Conservation (phyloP, 2,888 invertebrate species). For the Cantharis flavilabris region DNA sequence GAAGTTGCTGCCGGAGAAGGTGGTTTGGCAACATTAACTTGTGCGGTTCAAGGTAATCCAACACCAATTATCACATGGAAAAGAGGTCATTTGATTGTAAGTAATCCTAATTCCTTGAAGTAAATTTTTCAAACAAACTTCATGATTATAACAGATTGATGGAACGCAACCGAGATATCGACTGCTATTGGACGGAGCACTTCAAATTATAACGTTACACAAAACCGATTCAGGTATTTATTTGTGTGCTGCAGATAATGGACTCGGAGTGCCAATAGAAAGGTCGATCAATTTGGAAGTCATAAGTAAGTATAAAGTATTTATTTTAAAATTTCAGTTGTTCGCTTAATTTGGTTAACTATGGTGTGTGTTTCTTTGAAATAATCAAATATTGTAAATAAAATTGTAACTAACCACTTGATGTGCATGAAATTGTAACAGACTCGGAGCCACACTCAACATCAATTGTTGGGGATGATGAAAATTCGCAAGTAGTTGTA, state of each 20-base stretch:
- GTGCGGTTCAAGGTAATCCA: constrained; percentile 78
- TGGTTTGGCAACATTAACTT: constrained; percentile 72
- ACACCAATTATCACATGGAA: constrained; percentile 79
- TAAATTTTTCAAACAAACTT: not conserved
- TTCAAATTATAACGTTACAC: constrained; percentile 82
- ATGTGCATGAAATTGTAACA: constrained; percentile 43
- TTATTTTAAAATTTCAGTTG: not conserved
- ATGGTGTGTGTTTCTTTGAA: not conserved
- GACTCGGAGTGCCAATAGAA: constrained; percentile 69
- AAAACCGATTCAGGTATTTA: constrained; percentile 84
- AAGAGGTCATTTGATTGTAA: constrained; percentile 71
- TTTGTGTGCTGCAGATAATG: constrained; percentile 83
- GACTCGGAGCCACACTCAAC: constrained; percentile 65
- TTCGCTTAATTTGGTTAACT: not conserved
- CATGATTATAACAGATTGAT: constrained; percentile 65
- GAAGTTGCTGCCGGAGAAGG: constrained; percentile 72
- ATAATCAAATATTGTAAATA: not conserved
- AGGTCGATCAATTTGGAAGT: constrained; percentile 73
- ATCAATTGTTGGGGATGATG: constrained; percentile 70
- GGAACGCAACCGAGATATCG: constrained; percentile 73
- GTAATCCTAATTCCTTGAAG: not conserved
- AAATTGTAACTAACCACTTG: constrained; percentile 4
- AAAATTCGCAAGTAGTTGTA: constrained; percentile 66
- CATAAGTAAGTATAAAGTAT: constrained; percentile 65
- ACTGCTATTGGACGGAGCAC: constrained; percentile 68